phyloP scores from a whole-genome alignment of 2,888 invertebrate species.

The Eupithecia tripunctaria region DNA sequence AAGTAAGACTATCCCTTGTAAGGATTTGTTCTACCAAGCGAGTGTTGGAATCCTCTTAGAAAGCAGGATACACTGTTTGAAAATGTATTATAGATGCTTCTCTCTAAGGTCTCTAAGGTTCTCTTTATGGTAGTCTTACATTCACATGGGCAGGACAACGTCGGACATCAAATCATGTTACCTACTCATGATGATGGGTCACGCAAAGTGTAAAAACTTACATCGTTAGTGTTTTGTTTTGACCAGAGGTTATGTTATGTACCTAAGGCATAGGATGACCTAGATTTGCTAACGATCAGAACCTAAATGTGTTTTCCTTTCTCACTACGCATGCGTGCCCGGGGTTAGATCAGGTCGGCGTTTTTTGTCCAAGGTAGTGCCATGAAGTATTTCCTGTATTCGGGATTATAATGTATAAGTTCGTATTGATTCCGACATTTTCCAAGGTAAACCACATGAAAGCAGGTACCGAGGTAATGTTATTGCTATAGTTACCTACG shows the following conservation, averaged over 20 bases:
- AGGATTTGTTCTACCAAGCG: neutral
- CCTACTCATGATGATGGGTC: neutral
- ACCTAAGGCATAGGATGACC: neutral
- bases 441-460: constrained; percentile 4
- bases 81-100: neutral
- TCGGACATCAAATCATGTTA: neutral
- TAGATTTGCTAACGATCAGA: neutral
- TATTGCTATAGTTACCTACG: neutral
- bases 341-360: neutral
- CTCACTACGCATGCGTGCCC: neutral
- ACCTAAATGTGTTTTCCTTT: neutral
- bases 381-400: neutral
- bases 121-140: neutral
- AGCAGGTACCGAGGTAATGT: neutral
- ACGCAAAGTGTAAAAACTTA: neutral
- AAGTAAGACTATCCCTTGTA: neutral
- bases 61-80: neutral
- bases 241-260: neutral
- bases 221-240: neutral
- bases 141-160: neutral
- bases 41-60: neutral
- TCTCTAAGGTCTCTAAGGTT: too few species aligned
- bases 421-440: neutral
- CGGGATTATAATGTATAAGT: neutral
- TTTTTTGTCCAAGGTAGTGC: neutral